Percentiles rank a stretch among this genome's conserved stretches.
phyloP scores from a whole-genome alignment of 2,888 invertebrate genomes.

The Pammene fasciana region DNA sequence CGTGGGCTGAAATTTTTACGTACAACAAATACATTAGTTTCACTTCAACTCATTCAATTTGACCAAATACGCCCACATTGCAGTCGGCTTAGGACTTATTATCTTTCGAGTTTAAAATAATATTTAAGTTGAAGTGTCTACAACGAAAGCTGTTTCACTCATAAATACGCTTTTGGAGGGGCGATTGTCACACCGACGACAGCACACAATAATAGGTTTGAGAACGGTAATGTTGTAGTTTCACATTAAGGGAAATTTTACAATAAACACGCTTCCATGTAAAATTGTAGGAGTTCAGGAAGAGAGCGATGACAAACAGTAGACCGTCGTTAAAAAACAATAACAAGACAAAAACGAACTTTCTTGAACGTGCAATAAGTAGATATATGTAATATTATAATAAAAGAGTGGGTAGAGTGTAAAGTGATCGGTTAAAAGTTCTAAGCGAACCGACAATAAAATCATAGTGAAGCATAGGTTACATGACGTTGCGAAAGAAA shows the following conservation, averaged over 20 bases:
- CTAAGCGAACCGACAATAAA: constrained; percentile 71
- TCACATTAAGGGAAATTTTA: constrained; percentile 57
- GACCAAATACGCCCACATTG: constrained; percentile 32
- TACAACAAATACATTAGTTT: constrained; percentile 49
- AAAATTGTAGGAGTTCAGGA: constrained; percentile 70
- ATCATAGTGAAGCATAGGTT: constrained; percentile 73
- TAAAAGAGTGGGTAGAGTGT: constrained; percentile 58
- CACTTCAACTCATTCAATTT: constrained; percentile 51
- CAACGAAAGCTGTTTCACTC: constrained; percentile 63
- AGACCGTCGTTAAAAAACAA: constrained; percentile 55
- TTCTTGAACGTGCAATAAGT: constrained; percentile 67
- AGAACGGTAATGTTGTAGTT: constrained; percentile 18
- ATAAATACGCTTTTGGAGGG: constrained; percentile 73
- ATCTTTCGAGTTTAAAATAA: constrained; percentile 22
- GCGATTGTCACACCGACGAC: constrained; percentile 79
- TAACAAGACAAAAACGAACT: constrained; percentile 59
- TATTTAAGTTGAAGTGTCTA: constrained; percentile 60
- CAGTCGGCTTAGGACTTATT: constrained; percentile 16
- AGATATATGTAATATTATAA: constrained; percentile 54
- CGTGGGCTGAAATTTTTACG: constrained; percentile 46
- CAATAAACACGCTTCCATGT: constrained; percentile 69
- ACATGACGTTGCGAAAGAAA: constrained; percentile 72
- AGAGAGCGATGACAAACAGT: constrained; percentile 59
- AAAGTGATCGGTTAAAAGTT: constrained; percentile 66
- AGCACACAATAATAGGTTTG: constrained; percentile 44